Conservation (phyloP, 1,140 invertebrate genomes). For the Hyposmocoma kahamanoa region DNA sequence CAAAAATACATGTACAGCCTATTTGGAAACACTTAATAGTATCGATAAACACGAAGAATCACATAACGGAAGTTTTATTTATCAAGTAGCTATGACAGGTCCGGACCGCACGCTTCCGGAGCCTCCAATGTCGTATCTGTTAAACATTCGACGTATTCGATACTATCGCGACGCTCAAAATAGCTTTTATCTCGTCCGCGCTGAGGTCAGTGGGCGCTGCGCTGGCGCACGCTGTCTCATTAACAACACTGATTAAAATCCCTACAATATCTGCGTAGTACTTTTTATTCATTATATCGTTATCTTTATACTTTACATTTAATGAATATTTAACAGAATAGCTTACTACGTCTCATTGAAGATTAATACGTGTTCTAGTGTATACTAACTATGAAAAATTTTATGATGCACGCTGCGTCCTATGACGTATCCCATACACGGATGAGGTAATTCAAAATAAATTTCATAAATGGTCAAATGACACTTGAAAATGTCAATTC, state of each 20-base stretch:
- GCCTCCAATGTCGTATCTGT: conserved; percentile 53
- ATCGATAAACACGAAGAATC: no score
- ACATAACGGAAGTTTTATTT: conserved; percentile 21
- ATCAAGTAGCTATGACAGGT: conserved; percentile 26
- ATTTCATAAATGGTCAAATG: no score
- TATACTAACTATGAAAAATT: no score
- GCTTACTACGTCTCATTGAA: background rate
- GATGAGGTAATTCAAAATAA: no score
- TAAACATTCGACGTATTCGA: conserved; percentile 56
- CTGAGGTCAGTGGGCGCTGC: conserved; percentile 65
- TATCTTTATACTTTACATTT: background rate
- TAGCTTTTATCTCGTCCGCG: conserved; percentile 61
- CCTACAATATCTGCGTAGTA: conserved; percentile 45
- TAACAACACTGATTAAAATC: conserved; percentile 46
- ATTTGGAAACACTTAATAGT: no score
- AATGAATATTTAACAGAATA: no score
- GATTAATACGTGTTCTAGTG: no score
- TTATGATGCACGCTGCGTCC: no score
- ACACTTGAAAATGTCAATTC: no score
- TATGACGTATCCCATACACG: no score
- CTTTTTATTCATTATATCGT: conserved; percentile 17
- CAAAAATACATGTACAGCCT: no score
- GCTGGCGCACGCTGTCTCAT: conserved; percentile 42
- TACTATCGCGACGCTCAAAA: conserved; percentile 63
- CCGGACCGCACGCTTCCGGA: conserved; percentile 41